Evolutionary conservation across 1,140 invertebrate species (phyloP), one percentile per base, ranked within the genome.

Genomic region (Bombus sylvicola): DNA sequence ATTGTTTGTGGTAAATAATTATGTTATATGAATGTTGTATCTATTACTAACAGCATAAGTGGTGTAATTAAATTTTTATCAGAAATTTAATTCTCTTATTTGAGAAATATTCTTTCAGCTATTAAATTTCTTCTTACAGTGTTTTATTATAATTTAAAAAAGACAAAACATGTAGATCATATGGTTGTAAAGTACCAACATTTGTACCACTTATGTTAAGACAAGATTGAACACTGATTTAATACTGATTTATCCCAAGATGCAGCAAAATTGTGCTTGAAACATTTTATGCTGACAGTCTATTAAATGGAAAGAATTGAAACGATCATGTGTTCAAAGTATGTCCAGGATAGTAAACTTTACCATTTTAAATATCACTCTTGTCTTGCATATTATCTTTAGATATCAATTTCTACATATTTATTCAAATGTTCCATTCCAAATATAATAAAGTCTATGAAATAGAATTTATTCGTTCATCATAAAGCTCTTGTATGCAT

Each of bases 1-100:
- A 80, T 85, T 80, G 57, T 88, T 87, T 87, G n/a, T 62, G 39
- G 25, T 87, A 64, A 87, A 69, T 57, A 57, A 66, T 66, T 84
- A 68, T 62, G 72, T 57, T 75, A 43, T n/a, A 62, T 37, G 64
- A 62, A 83, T 74, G 31, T 4, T 64, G 28, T 69, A 22, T 81
- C 6, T 47, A 57, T n/a, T 25, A 22, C 37, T 22, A n/a, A 47
- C 34, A 69, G 2, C 76, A 81, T 75, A 81, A 81, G 59, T 81
- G 77, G 77, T 85, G 37, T 74, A 68, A 59, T 37, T 53, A 13
- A 31, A 43, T 9, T 53, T 75, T 75, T 25, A 53, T 75, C 6
- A 4, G 1, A n/a, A 73, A 53, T 73, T 28, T 25, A 34, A 34
- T 53, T 53, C 31, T 39, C 22, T 75, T 53, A 31, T 53, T 74